These are phyloP conservation scores for Etheostoma spectabile DNA, from an alignment of 2,113 vertebrate genomes.

Conservation along the genomic window DNA sequence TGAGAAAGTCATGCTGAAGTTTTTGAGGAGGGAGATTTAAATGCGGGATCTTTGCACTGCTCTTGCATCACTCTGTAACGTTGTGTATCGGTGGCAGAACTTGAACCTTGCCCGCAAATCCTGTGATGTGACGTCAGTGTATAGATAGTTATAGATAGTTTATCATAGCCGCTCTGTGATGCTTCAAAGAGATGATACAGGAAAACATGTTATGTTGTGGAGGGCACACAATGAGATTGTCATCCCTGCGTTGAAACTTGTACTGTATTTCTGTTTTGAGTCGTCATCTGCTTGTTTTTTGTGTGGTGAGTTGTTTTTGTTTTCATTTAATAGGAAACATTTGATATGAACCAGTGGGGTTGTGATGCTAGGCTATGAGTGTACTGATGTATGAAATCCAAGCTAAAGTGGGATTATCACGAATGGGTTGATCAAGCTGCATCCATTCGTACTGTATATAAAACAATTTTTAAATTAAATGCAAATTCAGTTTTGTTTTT, in stretches of 20 bases:
- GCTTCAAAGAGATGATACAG: constrained; percentile 9
- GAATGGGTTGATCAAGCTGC: neutral
- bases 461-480: too few species aligned
- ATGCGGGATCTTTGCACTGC: neutral
- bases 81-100: neutral
- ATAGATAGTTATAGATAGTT: neutral
- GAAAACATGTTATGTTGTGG: neutral
- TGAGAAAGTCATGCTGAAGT: neutral
- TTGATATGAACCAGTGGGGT: neutral
- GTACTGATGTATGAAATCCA: neutral
- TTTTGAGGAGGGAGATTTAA: neutral
- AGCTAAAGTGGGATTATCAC: neutral
- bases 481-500: neutral
- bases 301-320: neutral
- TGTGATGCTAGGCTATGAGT: neutral
- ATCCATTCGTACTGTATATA: too few species aligned
- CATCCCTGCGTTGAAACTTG: neutral
- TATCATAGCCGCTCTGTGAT: constrained; percentile 7
- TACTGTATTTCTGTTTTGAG: neutral
- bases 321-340: neutral
- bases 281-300: neutral
- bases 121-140: constrained; percentile 3
- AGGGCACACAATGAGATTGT: neutral
- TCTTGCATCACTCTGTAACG: constrained; percentile 5
- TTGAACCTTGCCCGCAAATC: constrained; percentile 29